Evolutionary conservation across 2,888 invertebrate species (phyloP), one percentile per base, ranked within the genome.

Genomic region (Clanis bilineata): DNA sequence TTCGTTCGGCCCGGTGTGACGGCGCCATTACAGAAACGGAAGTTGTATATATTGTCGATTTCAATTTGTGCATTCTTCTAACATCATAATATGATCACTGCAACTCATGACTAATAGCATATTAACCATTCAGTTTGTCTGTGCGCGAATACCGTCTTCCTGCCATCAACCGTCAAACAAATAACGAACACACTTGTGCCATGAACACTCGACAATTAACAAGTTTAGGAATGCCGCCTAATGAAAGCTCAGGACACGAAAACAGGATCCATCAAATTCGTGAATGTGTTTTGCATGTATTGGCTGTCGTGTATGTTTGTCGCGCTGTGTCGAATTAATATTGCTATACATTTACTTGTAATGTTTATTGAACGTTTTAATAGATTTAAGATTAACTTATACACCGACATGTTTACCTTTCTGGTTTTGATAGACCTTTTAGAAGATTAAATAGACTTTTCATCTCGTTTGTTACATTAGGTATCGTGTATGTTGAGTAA

Each of bases 81-180:
- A 59, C 36, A 44, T 18, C 45, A 39, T 44, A 56, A 59, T 56
- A 32, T 28, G 7, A 25, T 69, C 61, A 71, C 64, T 64, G 73
- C 73, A 67, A 69, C 67, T 74, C 77, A 74, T 69, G 67, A 72
- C 65, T 67, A 67, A 70, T 71, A 74, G 62, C 62, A 65, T 62
- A 55, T 61, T 77, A 78, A 79, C 74, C 63, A 63, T 67, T 70
- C 60, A 71, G 71, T 72, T 68, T 74, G 68, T 79, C 77, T 80
- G 78, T 82, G 85, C 84, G 90, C 84, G 88, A 82, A 80, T 87
- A 89, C 91, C 91, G 91, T 85, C 91, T 92, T 90, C 92, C 92
- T 91, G 90, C 91, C 91, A 78, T 79, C 82, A 73, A 80, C 74
- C 71, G 77, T 78, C 77, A 79, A 74, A 66, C 72, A 76, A 72